Evolutionary conservation across 2,888 invertebrate species (phyloP).

Genomic region (Smittia aterrima): DNA sequence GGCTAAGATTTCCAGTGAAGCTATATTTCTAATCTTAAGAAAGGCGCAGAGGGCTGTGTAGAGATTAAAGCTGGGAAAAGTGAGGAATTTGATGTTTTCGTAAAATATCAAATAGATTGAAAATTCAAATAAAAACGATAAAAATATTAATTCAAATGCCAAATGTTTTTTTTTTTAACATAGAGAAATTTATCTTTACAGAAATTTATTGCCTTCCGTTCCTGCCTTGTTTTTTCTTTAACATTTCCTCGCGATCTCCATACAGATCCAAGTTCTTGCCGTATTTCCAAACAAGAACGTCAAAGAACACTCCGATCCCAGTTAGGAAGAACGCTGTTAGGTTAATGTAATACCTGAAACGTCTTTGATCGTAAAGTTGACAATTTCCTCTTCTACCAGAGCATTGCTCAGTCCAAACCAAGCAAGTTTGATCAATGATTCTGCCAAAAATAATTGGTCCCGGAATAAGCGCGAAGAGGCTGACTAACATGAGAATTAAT

Average conservation of each 20-base stretch:
- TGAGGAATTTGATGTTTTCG: not conserved
- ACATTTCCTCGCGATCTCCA: constrained; percentile 26
- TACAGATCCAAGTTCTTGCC: constrained; percentile 53
- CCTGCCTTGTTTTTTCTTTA: not conserved
- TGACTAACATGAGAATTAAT: constrained; percentile 60
- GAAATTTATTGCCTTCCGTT: not conserved
- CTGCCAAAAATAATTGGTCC: constrained; percentile 66
- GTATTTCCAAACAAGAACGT: constrained; percentile 60
- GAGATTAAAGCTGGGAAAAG: not conserved
- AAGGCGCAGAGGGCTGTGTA: constrained; percentile 1
- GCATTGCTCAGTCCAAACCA: constrained; percentile 66
- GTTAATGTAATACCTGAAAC: constrained; percentile 60
- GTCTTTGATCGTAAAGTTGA: constrained; percentile 63
- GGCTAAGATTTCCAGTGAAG: not conserved
- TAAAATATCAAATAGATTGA: not conserved
- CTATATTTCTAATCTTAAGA: not conserved
- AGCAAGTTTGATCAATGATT: constrained; percentile 64
- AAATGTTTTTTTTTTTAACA: not conserved
- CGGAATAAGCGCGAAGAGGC: constrained; percentile 65
- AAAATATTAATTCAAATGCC: not conserved
- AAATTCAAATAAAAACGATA: not conserved
- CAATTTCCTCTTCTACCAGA: constrained; percentile 61
- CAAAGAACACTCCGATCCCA: constrained; percentile 60
- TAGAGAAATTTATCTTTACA: not conserved
- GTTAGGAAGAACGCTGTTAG: constrained; percentile 59